Evolutionary conservation across 2,888 invertebrate species (phyloP).

Genomic region (Aproaerema taeniolella): DNA sequence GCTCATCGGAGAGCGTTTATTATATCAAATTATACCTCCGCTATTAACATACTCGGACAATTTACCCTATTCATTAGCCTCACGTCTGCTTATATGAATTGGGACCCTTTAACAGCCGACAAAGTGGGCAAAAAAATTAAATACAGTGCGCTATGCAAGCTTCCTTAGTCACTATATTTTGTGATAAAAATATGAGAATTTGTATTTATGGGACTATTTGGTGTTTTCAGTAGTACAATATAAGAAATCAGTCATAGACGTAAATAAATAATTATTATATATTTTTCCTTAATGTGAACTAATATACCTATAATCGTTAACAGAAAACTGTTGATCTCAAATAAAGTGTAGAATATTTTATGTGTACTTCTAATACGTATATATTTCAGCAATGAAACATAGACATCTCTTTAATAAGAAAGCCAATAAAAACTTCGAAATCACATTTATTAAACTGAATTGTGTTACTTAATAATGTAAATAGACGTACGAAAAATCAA

Average conservation of each 20-base stretch:
- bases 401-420: too few relatives aligned
- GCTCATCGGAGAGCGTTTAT: neutral
- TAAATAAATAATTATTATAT: neutral
- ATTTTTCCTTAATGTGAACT: neutral
- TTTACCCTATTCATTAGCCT: neutral
- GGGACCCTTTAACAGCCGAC: neutral
- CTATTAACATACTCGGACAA: neutral
- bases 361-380: too few relatives aligned
- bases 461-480: too few relatives aligned
- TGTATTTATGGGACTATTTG: too few relatives aligned
- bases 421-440: too few relatives aligned
- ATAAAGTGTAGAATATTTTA: neutral
- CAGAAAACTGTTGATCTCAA: constrained; percentile 4
- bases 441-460: too few relatives aligned
- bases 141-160: too few relatives aligned
- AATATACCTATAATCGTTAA: neutral
- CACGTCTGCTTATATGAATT: too few relatives aligned
- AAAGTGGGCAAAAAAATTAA: neutral
- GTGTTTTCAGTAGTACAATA: neutral
- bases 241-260: neutral
- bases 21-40: too few relatives aligned
- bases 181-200: neutral
- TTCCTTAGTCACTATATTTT: neutral
- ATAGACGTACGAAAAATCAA: too few relatives aligned
- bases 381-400: too few relatives aligned